These are phyloP conservation scores for Podarcis muralis DNA, from an alignment of 2,113 vertebrate genomes.

Conservation along the genomic window DNA sequence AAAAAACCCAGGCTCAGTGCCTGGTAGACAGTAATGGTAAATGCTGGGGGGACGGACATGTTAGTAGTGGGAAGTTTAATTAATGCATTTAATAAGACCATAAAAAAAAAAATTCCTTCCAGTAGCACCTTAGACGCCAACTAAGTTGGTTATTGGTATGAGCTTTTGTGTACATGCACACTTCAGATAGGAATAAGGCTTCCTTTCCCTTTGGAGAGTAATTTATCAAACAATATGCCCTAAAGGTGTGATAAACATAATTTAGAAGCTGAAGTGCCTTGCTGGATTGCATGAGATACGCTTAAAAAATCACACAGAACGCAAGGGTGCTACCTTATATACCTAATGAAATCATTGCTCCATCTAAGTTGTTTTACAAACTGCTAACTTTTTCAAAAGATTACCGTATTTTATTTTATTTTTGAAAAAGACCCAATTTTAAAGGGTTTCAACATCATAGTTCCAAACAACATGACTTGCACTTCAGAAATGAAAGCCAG, in stretches of 20 bases:
- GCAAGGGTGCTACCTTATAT: too few relatives aligned
- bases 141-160: too few relatives aligned
- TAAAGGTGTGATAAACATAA: neutral
- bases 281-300: neutral
- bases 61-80: neutral
- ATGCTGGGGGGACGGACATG: neutral
- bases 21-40: neutral
- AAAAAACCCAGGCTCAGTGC: neutral
- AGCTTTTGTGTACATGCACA: too few relatives aligned
- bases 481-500: neutral
- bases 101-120: too few relatives aligned
- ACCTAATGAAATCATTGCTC: too few relatives aligned
- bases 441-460: neutral
- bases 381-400: neutral
- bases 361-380: neutral
- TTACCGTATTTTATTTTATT: neutral
- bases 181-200: neutral
- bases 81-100: neutral
- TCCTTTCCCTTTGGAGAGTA: neutral
- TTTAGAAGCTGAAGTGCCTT: rapidly evolving
- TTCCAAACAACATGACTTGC: neutral
- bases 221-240: rapidly evolving
- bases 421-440: too few relatives aligned
- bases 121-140: too few relatives aligned
- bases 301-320: neutral